These are phyloP conservation scores for Taurulus bubalis DNA, from an alignment of 2,113 vertebrate species.

Conservation along the genomic window DNA sequence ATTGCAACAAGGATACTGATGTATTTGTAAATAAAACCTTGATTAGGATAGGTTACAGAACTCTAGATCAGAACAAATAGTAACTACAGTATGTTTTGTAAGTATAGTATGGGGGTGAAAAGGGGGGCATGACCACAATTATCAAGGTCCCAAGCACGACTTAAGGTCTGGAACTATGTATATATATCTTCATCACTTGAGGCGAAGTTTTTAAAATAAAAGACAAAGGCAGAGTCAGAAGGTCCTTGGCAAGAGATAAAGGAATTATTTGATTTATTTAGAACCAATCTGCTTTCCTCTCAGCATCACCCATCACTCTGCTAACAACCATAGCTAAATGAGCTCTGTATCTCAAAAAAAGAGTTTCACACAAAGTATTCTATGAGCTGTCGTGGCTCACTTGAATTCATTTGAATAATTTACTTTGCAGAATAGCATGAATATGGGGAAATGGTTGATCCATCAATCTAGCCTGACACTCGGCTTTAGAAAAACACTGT, in stretches of 20 bases:
- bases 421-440: slow-evolving; percentile 60
- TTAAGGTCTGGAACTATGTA: slow-evolving; percentile 12
- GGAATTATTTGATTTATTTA: slow-evolving; percentile 59
- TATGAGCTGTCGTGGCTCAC: slow-evolving; percentile 57
- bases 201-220: slow-evolving; percentile 22
- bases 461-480: slow-evolving; percentile 71
- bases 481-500: slow-evolving; percentile 57
- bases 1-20: slow-evolving; percentile 54
- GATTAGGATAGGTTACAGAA: slow-evolving; percentile 55
- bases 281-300: slow-evolving; percentile 58
- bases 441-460: slow-evolving; percentile 73
- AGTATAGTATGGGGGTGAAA: slow-evolving; percentile 17
- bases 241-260: slow-evolving; percentile 46
- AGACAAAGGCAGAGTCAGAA: slow-evolving; percentile 20
- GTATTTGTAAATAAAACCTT: slow-evolving; percentile 56
- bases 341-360: slow-evolving; percentile 63
- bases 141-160: slow-evolving; percentile 13
- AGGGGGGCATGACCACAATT: slow-evolving; percentile 15
- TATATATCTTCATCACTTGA: slow-evolving; percentile 31
- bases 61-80: slow-evolving; percentile 20
- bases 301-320: slow-evolving; percentile 63
- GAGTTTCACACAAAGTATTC: slow-evolving; percentile 60
- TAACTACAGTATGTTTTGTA: slow-evolving; percentile 26
- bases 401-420: slow-evolving; percentile 82
- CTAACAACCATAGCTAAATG: slow-evolving; percentile 70